Evolutionary conservation across 2,797 vertebrate species (phyloP), one percentile per base, ranked within the genome.

Genomic region (Sardinella longiceps): DNA sequence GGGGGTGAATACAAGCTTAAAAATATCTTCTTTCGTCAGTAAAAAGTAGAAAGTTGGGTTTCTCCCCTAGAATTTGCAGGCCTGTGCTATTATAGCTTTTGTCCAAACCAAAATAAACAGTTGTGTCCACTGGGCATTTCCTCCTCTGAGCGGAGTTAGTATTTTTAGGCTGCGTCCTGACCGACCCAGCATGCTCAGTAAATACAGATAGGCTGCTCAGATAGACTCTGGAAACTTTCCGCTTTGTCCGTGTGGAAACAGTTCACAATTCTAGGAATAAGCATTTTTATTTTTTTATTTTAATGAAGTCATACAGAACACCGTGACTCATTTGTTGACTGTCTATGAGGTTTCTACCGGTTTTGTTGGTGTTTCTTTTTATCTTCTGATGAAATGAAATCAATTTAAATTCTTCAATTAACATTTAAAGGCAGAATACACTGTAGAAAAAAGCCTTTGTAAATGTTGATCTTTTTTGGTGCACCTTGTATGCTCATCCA

Each of bases 101-200:
- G 84, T 50, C 81, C 82, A 53, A 33, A 48, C 82, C 9, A 77
- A 85, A 82, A 81, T 82, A 83, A 87, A 77, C 85, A 83, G 45
- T 46, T 28, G 12, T 33, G 84, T 70, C 63, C 23, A 30, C 60
- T n/a, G 48, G 51, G 86, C 58, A 80, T 84, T 93, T 92, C 92
- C 91, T 91, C 86, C 50, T 80, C 37, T 83, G 88, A 84, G 87
- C 86, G 84, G 3, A 7, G 82, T 10, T 1, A 51, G 58, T 92
- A 89, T 92, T 92, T 92, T 88, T 53, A 81, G 39, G 77, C 60
- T 86, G 80, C 84, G 87, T 90, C 87, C 89, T 48, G 53, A 60
- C 2, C 63, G 53, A 60, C 2, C 63, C 5, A 53, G 60, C 28
- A 1, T 80, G 39, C 85, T 84, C 82, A n/a, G 84, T 43, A 87